Conservation (phyloP, 2,113 vertebrate species). For the Chaetops frenatus region DNA sequence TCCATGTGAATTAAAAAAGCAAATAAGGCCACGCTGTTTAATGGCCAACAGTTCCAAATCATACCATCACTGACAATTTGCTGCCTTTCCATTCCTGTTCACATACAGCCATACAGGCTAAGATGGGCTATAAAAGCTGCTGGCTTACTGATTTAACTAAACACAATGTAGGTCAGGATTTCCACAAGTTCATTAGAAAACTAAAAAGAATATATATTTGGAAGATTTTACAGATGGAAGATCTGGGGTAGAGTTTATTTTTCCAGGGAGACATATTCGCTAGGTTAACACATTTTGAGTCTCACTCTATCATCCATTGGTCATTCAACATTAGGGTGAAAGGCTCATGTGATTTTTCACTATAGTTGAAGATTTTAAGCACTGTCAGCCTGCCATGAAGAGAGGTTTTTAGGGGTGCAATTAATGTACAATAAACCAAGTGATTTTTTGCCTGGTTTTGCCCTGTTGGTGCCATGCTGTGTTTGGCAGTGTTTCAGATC, state of each 20-base stretch:
- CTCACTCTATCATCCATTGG: background rate
- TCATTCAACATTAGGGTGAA: background rate
- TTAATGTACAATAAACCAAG: background rate
- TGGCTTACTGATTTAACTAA: constrained; percentile 3
- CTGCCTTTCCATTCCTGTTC: background rate
- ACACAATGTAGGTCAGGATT: background rate
- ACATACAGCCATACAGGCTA: background rate
- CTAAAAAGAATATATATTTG: background rate
- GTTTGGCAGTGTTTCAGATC: background rate
- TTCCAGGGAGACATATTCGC: background rate
- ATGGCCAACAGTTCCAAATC: background rate
- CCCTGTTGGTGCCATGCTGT: background rate
- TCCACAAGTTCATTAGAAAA: background rate
- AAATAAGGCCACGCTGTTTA: background rate
- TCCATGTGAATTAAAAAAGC: background rate
- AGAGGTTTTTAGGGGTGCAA: background rate
- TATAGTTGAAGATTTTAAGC: background rate
- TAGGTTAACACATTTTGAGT: background rate
- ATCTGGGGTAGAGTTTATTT: background rate
- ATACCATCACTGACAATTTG: background rate
- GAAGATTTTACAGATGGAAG: background rate
- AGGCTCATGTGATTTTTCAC: background rate
- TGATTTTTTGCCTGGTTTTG: background rate
- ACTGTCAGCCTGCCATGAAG: background rate
- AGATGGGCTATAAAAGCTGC: background rate